phyloP scores from a whole-genome alignment of 2,113 vertebrate species.

The Blennius ocellaris region DNA sequence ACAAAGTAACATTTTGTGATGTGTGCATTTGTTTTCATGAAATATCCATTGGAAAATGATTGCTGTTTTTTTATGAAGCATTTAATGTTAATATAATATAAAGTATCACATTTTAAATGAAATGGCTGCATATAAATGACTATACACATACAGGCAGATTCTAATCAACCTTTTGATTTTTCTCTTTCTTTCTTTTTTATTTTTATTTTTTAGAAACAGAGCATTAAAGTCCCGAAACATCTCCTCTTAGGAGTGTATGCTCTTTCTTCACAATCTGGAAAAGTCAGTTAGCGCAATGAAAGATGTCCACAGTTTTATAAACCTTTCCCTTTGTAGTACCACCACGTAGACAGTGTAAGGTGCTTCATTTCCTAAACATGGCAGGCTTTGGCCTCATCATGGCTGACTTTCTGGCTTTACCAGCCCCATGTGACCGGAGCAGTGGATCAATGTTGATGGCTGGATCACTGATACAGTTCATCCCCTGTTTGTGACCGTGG shows the following conservation, averaged over 20 bases:
- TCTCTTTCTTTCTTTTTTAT: too few relatives aligned
- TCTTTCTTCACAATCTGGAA: slow-evolving; percentile 14
- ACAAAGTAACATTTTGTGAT: slow-evolving; percentile 61
- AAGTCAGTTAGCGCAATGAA: slow-evolving; percentile 1
- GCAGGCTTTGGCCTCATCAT: slow-evolving; percentile 32
- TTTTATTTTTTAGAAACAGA: slow-evolving; percentile 27
- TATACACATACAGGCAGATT: slow-evolving; percentile 38
- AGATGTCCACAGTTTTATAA: slow-evolving; percentile 10
- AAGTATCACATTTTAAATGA: slow-evolving; percentile 41
- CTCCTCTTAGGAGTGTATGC: slow-evolving; percentile 15
- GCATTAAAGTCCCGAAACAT: slow-evolving; percentile 13
- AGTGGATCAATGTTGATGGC: slow-evolving; percentile 39
- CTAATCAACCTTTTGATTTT: slow-evolving; percentile 48
- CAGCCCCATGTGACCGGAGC: slow-evolving; percentile 45
- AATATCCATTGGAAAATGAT: slow-evolving; percentile 35
- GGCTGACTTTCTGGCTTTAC: slow-evolving; percentile 22
- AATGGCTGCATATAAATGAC: slow-evolving; percentile 44
- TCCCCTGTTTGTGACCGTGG: slow-evolving; percentile 31
- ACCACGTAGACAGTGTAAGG: slow-evolving; percentile 62
- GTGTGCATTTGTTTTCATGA: slow-evolving; percentile 26
- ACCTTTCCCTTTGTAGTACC: slow-evolving; percentile 12
- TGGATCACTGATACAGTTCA: slow-evolving; percentile 62
- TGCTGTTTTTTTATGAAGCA: slow-evolving; percentile 58
- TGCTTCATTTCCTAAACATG: slow-evolving; percentile 60
- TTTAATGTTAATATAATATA: slow-evolving; percentile 67